These are phyloP conservation scores for Pogonomyrmex barbatus DNA, from an alignment of 1,140 invertebrate genomes.

Conservation along the genomic window DNA sequence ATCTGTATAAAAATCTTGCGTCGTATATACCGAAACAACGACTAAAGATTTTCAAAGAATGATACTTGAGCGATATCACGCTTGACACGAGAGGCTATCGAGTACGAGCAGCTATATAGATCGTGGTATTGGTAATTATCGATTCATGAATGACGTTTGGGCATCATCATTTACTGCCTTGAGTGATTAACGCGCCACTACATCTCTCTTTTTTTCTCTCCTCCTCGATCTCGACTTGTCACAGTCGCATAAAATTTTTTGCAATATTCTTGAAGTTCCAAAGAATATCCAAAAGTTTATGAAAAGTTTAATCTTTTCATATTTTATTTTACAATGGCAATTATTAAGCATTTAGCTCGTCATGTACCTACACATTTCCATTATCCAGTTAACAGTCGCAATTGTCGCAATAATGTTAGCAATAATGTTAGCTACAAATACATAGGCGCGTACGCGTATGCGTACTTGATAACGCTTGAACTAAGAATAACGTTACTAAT, in stretches of 20 bases:
- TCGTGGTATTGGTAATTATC: neutral
- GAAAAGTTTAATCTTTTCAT: no score
- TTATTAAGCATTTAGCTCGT: no score
- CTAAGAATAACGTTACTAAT: no score
- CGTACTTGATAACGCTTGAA: no score
- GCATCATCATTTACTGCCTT: neutral
- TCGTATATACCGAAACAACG: neutral
- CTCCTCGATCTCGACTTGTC: neutral
- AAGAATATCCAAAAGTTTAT: no score
- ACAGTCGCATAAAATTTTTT: neutral
- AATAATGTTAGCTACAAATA: no score
- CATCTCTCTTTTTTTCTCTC: neutral
- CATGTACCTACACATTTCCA: no score
- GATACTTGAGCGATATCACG: neutral
- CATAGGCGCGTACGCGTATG: no score
- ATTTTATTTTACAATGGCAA: no score
- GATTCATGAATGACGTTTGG: constrained; percentile 10
- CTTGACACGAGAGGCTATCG: constrained; percentile 30
- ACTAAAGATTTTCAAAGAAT: neutral
- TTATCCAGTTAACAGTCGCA: no score
- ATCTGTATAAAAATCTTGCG: neutral
- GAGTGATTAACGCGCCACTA: neutral
- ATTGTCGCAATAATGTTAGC: no score
- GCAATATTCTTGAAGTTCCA: neutral
- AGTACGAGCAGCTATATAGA: neutral